Evolutionary conservation across 2,797 vertebrate genomes (phyloP).

Genomic region (Lagodon rhomboides): DNA sequence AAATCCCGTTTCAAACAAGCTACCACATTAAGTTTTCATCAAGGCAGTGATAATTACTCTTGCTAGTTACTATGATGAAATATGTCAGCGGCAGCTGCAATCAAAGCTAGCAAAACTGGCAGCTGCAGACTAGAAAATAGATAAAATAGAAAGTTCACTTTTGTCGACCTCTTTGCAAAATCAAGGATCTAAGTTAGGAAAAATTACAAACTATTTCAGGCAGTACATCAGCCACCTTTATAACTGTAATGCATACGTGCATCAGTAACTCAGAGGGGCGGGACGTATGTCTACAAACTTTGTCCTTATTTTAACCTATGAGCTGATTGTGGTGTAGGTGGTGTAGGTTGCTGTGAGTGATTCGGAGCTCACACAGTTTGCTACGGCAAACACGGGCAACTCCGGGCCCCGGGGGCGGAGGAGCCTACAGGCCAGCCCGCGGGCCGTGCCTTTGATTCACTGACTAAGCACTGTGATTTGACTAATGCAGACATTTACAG

Average conservation of each 20-base stretch:
- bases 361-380: slow-evolving; percentile 46
- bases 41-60: background rate
- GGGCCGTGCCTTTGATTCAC: slow-evolving; percentile 63
- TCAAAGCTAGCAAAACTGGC: background rate
- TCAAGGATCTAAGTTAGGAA: background rate
- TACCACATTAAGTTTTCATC: background rate
- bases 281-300: background rate
- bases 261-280: background rate
- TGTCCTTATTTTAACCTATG: too few relatives aligned
- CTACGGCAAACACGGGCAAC: slow-evolving; percentile 46
- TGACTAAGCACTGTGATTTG: slow-evolving; percentile 63
- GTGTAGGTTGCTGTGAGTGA: slow-evolving; percentile 18
- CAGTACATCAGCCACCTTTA: background rate
- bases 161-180: background rate
- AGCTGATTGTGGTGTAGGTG: slow-evolving; percentile 27
- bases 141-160: background rate
- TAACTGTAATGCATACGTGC: background rate
- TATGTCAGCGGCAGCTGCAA: background rate
- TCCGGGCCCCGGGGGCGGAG: slow-evolving; percentile 28
- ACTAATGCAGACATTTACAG: slow-evolving; percentile 61
- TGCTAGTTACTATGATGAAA: background rate
- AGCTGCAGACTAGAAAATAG: too few relatives aligned
- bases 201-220: too few relatives aligned
- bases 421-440: slow-evolving; percentile 61
- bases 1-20: background rate